Evolutionary conservation across 2,888 invertebrate genomes (phyloP), one percentile per base, ranked within the genome.

Genomic region (Erebia epiphron): DNA sequence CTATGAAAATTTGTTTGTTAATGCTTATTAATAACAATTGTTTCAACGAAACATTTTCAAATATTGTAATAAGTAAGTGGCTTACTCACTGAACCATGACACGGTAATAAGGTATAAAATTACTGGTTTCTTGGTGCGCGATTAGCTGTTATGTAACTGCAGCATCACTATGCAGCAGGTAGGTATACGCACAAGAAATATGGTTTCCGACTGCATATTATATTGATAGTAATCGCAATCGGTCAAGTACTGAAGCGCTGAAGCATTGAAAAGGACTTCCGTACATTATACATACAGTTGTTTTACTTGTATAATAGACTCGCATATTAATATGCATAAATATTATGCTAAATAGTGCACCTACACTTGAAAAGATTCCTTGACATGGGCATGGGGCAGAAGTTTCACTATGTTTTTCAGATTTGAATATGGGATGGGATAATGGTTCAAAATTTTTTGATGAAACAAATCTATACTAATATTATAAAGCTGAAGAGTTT

Each of bases 201-300:
- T 56, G n/a, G 56, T 41, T 66, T 66, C 66, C 66, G 54, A 43
- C 66, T 66, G 43, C 21, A 66, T 54, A 63, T 52, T 64, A 35
- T 65, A 43, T 56, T 65, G 43, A 66, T 56, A 66, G n/a, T 41
- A 41, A 64, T 64, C 50, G 65, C 21, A 66, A 62, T 56, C 65
- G 56, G 56, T 66, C 56, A 54, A 56, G 41, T 21, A 66, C 56
- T 26, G 66, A 66, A 56, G 66, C 66, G 56, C 43, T 66, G 66
- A 66, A 43, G 56, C 66, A 41, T 66, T 66, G 65, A 46, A 66
- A 43, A 62, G 52, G 54, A 64, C 54, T 64, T 64, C 64, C 64
- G 52, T 54, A 64, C 64, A 54, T 64, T 35, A 64, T 13, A 26
- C 18, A 62, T 62, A 1, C 46, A 46, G 61, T 62, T 21, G 46